A percentile compares a stretch with the other conserved stretches of the same genome.
phyloP scores from a whole-genome alignment of 2,888 invertebrate genomes.

The Lochmaea crataegi region DNA sequence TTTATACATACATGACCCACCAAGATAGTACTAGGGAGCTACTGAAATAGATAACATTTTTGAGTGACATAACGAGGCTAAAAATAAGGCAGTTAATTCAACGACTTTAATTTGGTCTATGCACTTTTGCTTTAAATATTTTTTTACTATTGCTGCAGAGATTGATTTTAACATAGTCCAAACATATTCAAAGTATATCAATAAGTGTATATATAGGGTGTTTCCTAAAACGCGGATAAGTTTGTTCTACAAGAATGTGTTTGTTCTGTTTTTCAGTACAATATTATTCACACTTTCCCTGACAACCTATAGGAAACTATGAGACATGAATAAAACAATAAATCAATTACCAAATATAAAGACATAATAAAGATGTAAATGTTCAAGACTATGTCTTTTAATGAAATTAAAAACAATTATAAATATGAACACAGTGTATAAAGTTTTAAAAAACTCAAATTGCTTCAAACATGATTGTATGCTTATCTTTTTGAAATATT shows the following conservation, averaged over 20 bases:
- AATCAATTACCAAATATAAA: not conserved
- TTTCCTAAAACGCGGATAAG: not conserved
- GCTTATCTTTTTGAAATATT: too few relatives aligned
- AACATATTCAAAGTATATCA: not conserved
- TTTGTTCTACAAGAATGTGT: not conserved
- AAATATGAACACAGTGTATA: not conserved
- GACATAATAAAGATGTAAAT: not conserved
- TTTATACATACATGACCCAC: constrained; percentile 35
- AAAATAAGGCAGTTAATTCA: constrained; percentile 32
- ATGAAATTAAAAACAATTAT: too few relatives aligned
- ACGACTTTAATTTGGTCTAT: not conserved
- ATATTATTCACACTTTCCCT: not conserved
- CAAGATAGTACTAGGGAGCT: constrained; percentile 22
- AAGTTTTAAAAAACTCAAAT: not conserved
- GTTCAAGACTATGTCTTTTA: too few relatives aligned
- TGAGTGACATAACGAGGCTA: constrained; percentile 27
- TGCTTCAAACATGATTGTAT: too few relatives aligned
- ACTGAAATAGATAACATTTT: constrained; percentile 32
- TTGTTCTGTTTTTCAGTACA: not conserved
- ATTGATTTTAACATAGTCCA: not conserved
- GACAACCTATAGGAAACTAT: not conserved
- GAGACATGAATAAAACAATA: not conserved
- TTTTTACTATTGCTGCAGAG: not conserved
- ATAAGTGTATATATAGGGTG: not conserved
- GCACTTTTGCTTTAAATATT: not conserved